Percentiles rank a stretch among this genome's conserved stretches.
Conservation (phyloP, 2,888 invertebrate species). For the Strigamia transsilvanica region DNA sequence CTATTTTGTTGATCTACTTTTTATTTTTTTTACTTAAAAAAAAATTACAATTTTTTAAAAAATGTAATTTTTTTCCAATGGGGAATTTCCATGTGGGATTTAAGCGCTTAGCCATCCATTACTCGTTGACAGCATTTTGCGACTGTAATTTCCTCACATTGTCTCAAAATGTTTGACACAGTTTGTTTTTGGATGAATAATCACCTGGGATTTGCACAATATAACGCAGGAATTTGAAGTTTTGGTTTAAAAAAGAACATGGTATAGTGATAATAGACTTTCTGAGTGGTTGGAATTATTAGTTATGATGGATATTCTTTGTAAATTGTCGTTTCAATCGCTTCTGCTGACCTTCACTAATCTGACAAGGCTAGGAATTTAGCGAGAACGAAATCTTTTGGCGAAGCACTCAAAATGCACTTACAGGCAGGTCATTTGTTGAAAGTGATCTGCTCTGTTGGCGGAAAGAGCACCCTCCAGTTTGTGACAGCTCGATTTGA, state of each 20-base stretch:
- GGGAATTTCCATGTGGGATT: neutral
- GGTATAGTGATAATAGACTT: neutral
- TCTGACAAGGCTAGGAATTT: neutral
- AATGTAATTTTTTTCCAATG: too few species aligned
- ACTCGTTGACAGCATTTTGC: neutral
- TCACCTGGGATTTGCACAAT: neutral
- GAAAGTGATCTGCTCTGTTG: conserved; percentile 15
- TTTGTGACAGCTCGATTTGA: conserved; percentile 30
- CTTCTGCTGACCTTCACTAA: conserved; percentile 13
- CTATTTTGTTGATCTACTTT: neutral
- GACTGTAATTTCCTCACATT: conserved; percentile 11
- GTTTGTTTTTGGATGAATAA: neutral
- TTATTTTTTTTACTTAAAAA: neutral
- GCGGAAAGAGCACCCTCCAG: conserved; percentile 15
- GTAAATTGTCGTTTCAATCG: neutral
- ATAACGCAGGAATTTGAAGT: neutral
- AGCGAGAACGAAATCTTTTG: neutral
- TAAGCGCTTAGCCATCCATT: neutral
- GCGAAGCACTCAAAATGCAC: conserved; percentile 21
- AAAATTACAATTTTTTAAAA: too few species aligned
- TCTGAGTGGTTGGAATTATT: neutral
- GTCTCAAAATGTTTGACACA: neutral
- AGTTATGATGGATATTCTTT: neutral
- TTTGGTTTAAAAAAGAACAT: neutral
- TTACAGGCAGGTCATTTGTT: conserved; percentile 24